A percentile compares a stretch with the other conserved stretches of the same genome.
These are phyloP conservation scores for Galaxea fascicularis DNA, from an alignment of 92 coral and sea anemone species.

Conservation along the genomic window DNA sequence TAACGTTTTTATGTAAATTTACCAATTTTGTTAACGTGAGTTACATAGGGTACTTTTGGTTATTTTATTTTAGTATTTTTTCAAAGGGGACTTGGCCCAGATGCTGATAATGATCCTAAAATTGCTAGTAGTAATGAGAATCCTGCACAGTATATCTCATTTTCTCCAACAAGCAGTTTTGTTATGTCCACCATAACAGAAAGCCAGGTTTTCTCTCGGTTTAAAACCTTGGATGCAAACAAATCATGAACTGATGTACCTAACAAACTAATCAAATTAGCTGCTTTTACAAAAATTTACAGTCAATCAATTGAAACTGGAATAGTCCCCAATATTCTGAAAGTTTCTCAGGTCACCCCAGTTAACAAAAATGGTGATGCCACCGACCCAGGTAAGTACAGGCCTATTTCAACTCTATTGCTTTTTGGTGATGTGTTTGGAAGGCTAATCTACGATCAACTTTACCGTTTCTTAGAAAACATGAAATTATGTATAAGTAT, in stretches of 20 bases:
- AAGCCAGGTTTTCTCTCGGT: constrained; percentile 48
- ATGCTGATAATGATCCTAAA: too few species aligned
- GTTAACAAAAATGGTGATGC: constrained; percentile 54
- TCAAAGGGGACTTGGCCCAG: too few species aligned
- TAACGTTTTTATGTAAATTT: too few species aligned
- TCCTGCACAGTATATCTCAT: constrained; percentile 43
- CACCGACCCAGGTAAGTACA: constrained; percentile 64
- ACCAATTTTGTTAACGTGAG: too few species aligned
- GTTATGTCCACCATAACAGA: constrained; percentile 53
- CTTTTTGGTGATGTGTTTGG: constrained; percentile 58
- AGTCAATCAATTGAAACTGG: constrained; percentile 71
- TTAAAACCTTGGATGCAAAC: constrained; percentile 32
- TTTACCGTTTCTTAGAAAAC: too few species aligned
- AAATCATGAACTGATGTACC: constrained; percentile 56
- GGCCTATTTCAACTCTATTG: constrained; percentile 65
- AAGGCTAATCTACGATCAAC: constrained; percentile 54
- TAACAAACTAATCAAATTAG: constrained; percentile 46
- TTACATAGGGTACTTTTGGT: too few species aligned
- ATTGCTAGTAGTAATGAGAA: too few species aligned
- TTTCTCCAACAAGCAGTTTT: constrained; percentile 57
- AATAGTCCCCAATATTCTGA: constrained; percentile 63
- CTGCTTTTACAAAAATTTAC: constrained; percentile 57
- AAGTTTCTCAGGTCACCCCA: too few species aligned
- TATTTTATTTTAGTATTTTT: too few species aligned
- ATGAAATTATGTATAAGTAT: too few species aligned